Base-by-base conservation (phyloP, 2,797 vertebrate genomes). In the Perdix hodgsoniae region DNA sequence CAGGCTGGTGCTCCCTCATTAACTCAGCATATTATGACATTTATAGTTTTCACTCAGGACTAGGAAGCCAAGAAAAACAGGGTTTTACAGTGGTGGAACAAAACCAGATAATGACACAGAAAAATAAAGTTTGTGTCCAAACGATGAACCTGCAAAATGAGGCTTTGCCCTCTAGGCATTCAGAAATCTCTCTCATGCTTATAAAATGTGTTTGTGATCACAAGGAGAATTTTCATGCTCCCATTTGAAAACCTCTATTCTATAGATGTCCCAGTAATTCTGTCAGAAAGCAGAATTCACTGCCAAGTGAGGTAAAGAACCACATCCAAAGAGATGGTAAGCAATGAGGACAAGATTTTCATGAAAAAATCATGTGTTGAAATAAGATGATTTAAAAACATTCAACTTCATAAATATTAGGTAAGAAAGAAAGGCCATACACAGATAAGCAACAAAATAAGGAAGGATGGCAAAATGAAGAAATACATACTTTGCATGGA, bases 1-100 rank as follows among this genome's bases (percentile, higher is more conserved):
- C 77, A 92, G 87, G 26, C 92, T 93, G 87, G 60, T 71, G 85
- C 74, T 91, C 61, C 77, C 83, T 94, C 94, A 90, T 96, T 95
- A 96, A 88, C 85, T 92, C 83, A 16, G 67, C 66, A 54, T 92
- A 95, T 91, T 91, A 88, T 92, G 91, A 91, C 83, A 82, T 91
- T 86, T 94, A 80, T 75, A 81, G 77, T 57, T 92, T 83, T 90
- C 24, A 31, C 37, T 88, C 80, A 88, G 85, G 74, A 83, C 83
- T 77, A 70, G 64, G 71, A 94, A 90, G 69, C 14, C 52, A 77
- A 73, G 65, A 60, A 74, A 90, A 90, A 84, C 3, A 79, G 12
- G 13, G 5, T 24, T 37, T 90, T 90, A 78, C 44, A 54, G 60
- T 15, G 14, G 33, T 69, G 71, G 87, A 92, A 92, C 37, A 60